Evolutionary conservation across 2,888 invertebrate genomes (phyloP).

Genomic region (Orthosia cruda): DNA sequence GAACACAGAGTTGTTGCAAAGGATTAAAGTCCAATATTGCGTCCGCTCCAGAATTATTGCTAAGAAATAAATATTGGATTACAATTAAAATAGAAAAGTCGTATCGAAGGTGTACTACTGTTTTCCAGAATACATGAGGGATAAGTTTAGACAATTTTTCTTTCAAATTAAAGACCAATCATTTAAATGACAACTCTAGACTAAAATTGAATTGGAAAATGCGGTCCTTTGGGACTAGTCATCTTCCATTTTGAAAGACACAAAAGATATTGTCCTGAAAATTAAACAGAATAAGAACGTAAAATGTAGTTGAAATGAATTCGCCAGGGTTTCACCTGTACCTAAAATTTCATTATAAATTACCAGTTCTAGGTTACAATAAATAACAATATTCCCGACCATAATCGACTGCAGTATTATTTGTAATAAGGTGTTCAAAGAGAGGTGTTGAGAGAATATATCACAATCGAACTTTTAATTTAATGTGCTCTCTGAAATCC

Average conservation of each 20-base stretch:
- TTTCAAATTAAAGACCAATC: neutral
- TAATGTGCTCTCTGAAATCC: neutral
- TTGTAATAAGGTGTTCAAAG: constrained; percentile 25
- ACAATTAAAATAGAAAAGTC: neutral
- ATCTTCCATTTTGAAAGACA: constrained; percentile 6
- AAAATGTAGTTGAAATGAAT: constrained; percentile 11
- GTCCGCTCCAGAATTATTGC: neutral
- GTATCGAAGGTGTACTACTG: neutral
- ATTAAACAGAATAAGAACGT: neutral
- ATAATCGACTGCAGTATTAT: constrained; percentile 24
- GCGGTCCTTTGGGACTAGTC: neutral
- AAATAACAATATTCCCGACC: constrained; percentile 17
- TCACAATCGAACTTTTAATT: constrained; percentile 11
- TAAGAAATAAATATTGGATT: neutral
- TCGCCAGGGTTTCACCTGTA: neutral
- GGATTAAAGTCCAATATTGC: too few relatives aligned
- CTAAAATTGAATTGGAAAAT: constrained; percentile 13
- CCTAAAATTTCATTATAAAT: constrained; percentile 6
- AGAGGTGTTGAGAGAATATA: constrained; percentile 6
- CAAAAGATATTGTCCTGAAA: neutral
- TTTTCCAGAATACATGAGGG: neutral
- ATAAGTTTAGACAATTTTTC: neutral
- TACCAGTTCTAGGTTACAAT: constrained; percentile 9
- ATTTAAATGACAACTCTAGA: neutral
- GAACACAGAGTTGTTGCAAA: too few relatives aligned